These are phyloP conservation scores for Orchesella flavescens DNA, from an alignment of 2,888 invertebrate genomes.

Conservation along the genomic window DNA sequence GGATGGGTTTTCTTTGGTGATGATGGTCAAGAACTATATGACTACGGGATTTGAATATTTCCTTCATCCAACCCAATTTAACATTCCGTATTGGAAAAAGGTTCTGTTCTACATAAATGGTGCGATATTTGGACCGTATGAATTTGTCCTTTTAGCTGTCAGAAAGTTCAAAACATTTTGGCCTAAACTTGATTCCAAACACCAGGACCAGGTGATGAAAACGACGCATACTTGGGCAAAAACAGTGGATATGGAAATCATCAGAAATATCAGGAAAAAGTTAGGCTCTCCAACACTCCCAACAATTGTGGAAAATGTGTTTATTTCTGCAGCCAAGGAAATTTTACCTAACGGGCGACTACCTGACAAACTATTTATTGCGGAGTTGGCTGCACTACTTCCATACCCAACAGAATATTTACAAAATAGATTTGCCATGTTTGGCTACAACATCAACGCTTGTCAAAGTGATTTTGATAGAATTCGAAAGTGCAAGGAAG, in stretches of 20 bases:
- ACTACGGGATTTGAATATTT: not conserved
- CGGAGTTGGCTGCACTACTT: not conserved
- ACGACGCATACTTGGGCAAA: not conserved
- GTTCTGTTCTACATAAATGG: not conserved
- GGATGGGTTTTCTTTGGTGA: not conserved
- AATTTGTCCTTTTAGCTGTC: not conserved
- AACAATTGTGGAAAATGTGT: slow-evolving; percentile 1
- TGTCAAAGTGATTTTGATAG: not conserved
- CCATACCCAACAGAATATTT: not conserved
- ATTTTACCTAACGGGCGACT: not conserved
- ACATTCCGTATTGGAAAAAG: not conserved
- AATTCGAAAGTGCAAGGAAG: not conserved
- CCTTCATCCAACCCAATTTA: not conserved
- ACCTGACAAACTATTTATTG: not conserved
- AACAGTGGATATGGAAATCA: not conserved
- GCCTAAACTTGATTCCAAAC: no score
- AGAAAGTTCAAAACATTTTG: no score
- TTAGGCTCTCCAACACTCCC: not conserved
- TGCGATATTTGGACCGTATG: not conserved
- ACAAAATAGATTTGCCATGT: not conserved
- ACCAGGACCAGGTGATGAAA: no score
- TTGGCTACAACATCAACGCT: not conserved
- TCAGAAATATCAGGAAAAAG: not conserved
- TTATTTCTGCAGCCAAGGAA: not conserved
- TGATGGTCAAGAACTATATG: not conserved